phyloP scores from a whole-genome alignment of 2,888 invertebrate genomes.

The Melanostoma mellinum region DNA sequence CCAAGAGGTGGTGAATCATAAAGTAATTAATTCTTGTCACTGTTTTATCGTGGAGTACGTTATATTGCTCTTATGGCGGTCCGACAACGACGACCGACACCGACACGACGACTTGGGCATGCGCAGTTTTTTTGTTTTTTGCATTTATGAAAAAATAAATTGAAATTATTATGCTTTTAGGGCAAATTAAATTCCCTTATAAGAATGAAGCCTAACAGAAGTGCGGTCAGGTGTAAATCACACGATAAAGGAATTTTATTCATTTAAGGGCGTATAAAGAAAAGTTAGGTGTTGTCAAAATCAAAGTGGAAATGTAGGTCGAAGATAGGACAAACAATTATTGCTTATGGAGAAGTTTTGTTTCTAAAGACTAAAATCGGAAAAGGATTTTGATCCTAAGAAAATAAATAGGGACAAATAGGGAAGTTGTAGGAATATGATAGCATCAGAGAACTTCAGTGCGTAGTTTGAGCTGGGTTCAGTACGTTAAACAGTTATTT shows the following conservation, averaged over 20 bases:
- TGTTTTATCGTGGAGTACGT: slow-evolving; percentile 39
- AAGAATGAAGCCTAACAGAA: slow-evolving; percentile 14
- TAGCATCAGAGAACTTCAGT: no score
- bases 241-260: slow-evolving; percentile 10
- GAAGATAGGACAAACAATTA: no score
- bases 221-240: slow-evolving; percentile 48
- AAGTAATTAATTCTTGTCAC: slow-evolving; percentile 68
- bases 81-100: slow-evolving; percentile 7
- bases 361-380: no score
- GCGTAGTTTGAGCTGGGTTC: no score
- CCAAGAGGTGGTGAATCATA: slow-evolving; percentile 48
- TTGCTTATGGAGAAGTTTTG: no score
- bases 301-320: no score
- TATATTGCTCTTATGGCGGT: slow-evolving; percentile 16
- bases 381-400: no score
- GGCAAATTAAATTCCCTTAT: slow-evolving; percentile 39
- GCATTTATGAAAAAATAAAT: slow-evolving; percentile 37
- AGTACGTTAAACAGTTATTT: no score
- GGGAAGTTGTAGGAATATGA: no score
- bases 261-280: no score
- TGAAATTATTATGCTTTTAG: slow-evolving; percentile 42
- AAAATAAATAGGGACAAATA: no score
- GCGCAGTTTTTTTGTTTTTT: slow-evolving; percentile 24
- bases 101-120: slow-evolving; percentile 4
- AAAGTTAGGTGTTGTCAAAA: no score